These are phyloP conservation scores for Dunckerocampus dactyliophorus DNA, from an alignment of 2,113 vertebrate species.

Conservation along the genomic window DNA sequence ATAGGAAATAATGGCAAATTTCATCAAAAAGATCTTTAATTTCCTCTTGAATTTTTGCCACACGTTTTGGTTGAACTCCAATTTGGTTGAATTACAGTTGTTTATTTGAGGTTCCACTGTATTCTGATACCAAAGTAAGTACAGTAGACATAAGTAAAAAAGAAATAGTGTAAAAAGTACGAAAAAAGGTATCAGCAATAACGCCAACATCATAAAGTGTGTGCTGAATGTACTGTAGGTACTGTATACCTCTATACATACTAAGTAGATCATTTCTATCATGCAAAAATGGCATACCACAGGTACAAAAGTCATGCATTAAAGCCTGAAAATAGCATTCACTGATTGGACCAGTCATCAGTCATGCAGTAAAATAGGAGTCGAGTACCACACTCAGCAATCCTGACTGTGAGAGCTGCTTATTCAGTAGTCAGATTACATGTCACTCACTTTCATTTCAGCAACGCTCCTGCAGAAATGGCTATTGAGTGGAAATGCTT, in stretches of 20 bases:
- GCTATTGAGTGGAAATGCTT: constrained; percentile 15
- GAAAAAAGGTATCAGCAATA: not conserved
- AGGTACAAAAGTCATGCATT: constrained; percentile 23
- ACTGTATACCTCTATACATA: constrained; percentile 10
- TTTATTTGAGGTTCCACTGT: too few species aligned
- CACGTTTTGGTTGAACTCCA: too few species aligned
- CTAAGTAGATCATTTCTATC: not conserved
- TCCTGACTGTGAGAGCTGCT: constrained; percentile 21
- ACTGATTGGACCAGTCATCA: constrained; percentile 19
- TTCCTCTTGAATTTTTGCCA: too few species aligned
- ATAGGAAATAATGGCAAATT: too few species aligned
- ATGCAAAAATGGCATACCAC: not conserved
- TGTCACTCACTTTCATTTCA: constrained; percentile 17
- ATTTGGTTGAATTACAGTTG: too few species aligned
- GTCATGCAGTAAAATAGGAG: constrained; percentile 22
- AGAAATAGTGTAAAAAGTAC: too few species aligned
- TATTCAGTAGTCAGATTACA: constrained; percentile 31
- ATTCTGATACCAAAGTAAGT: too few species aligned
- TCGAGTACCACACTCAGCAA: constrained; percentile 24
- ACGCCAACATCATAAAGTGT: not conserved
- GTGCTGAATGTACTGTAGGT: constrained; percentile 8
- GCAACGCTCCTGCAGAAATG: constrained; percentile 6
- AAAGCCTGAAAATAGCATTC: constrained; percentile 7
- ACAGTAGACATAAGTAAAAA: too few species aligned
- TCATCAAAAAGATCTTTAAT: too few species aligned